Conservation (phyloP, 2,113 vertebrate species). For the Toxostoma redivivum region DNA sequence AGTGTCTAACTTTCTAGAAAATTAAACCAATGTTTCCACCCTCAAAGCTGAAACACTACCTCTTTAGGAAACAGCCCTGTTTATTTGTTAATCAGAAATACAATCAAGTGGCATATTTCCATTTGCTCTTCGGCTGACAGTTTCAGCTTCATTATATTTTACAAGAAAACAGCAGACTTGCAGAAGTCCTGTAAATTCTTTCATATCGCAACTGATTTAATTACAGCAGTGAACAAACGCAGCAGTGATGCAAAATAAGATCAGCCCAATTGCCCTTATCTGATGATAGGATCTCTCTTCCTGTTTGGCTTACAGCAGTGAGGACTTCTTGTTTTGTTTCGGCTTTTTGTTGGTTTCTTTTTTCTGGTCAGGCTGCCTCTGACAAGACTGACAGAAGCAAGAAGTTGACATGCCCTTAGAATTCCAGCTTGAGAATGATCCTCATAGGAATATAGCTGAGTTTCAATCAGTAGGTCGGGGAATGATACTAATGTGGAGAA, state of each 20-base stretch:
- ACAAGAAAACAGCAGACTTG: constrained; percentile 69
- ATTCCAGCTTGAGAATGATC: constrained; percentile 50
- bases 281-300: constrained; percentile 68
- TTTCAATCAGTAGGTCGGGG: constrained; percentile 87
- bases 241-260: constrained; percentile 63
- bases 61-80: constrained; percentile 76
- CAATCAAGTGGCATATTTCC: constrained; percentile 72
- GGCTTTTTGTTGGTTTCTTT: background rate
- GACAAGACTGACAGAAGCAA: constrained; percentile 48
- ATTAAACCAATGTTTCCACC: constrained; percentile 76
- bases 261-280: constrained; percentile 68
- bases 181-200: constrained; percentile 69
- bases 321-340: constrained; percentile 60
- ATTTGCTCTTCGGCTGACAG: constrained; percentile 61
- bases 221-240: constrained; percentile 65
- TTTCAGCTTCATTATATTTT: constrained; percentile 67
- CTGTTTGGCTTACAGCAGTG: constrained; percentile 69
- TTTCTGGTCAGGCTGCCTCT: constrained; percentile 64
- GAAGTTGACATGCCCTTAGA: constrained; percentile 61
- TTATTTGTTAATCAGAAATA: constrained; percentile 78
- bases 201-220: constrained; percentile 69
- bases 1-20: constrained; percentile 73
- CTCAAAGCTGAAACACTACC: constrained; percentile 63
- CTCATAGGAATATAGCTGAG: background rate
- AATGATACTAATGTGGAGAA: constrained; percentile 93